phyloP scores from a whole-genome alignment of 2,113 vertebrate genomes.

The Psammodynastes pulverulentus region DNA sequence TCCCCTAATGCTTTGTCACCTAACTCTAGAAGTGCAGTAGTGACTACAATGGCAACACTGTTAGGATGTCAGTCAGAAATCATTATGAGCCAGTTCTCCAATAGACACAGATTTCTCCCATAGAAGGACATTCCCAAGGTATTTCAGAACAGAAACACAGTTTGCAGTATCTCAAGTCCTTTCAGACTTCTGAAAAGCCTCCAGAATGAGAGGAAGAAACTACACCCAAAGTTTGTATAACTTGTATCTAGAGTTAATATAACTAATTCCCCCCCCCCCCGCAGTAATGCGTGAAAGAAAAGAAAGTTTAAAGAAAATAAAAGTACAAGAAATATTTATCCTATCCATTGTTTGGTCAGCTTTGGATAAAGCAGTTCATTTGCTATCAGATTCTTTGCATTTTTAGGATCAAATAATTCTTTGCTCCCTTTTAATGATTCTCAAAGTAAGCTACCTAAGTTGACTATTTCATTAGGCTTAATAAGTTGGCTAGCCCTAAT shows the following conservation, averaged over 20 bases:
- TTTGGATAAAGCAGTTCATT: not conserved
- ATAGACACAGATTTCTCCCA: not conserved
- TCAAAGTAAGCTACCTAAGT: not conserved
- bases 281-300: not conserved
- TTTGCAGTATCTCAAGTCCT: not conserved
- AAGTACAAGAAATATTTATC: not conserved
- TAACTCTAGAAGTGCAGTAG: not conserved
- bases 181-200: not conserved
- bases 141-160: not conserved
- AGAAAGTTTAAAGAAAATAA: not conserved
- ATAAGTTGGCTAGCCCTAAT: not conserved
- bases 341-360: not conserved
- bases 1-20: conserved; percentile 1
- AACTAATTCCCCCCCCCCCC: not conserved
- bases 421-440: not conserved
- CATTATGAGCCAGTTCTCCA: not conserved
- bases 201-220: too few species aligned
- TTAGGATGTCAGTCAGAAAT: not conserved
- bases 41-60: not conserved
- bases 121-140: not conserved
- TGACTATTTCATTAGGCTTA: not conserved
- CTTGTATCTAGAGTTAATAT: not conserved
- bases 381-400: not conserved
- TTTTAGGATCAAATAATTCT: not conserved
- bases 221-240: too few species aligned